These are phyloP conservation scores for Ranitomeya imitator DNA, from an alignment of 2,113 vertebrate genomes.

Conservation along the genomic window DNA sequence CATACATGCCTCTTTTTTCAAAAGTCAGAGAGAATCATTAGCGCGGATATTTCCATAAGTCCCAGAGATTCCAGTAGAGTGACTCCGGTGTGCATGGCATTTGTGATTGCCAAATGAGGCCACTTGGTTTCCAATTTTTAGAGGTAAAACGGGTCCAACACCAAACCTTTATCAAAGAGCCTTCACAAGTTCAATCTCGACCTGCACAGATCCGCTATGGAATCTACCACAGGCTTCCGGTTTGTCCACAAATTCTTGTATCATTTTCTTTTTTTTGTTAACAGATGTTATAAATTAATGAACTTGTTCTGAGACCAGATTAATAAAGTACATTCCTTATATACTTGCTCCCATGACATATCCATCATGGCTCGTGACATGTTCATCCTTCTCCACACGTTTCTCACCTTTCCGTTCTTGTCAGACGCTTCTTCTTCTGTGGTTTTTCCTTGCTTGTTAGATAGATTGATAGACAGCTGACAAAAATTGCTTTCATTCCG, in stretches of 20 bases:
- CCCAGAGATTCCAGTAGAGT: too few relatives aligned
- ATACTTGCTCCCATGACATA: not conserved
- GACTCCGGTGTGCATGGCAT: too few relatives aligned
- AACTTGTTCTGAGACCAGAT: not conserved
- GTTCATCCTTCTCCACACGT: not conserved
- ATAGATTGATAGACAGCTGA: not conserved
- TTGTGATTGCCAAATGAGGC: too few relatives aligned
- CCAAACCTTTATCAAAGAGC: too few relatives aligned
- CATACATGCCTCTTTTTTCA: too few relatives aligned
- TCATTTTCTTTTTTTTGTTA: not conserved
- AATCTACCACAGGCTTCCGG: too few relatives aligned
- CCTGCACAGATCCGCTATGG: not conserved
- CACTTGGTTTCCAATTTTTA: too few relatives aligned
- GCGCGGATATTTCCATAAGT: too few relatives aligned
- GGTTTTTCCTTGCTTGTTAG: not conserved
- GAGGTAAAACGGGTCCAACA: too few relatives aligned
- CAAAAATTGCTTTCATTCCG: not conserved
- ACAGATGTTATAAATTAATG: not conserved
- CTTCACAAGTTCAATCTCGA: too few relatives aligned
- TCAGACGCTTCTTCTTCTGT: not conserved
- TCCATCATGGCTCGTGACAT: not conserved
- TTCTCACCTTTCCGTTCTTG: not conserved
- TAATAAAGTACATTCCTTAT: not conserved
- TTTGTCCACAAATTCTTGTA: not conserved
- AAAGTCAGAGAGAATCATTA: too few relatives aligned